Evolutionary conservation across 2,113 vertebrate species (phyloP), one percentile per base, ranked within the genome.

Genomic region (Apteryx owenii): DNA sequence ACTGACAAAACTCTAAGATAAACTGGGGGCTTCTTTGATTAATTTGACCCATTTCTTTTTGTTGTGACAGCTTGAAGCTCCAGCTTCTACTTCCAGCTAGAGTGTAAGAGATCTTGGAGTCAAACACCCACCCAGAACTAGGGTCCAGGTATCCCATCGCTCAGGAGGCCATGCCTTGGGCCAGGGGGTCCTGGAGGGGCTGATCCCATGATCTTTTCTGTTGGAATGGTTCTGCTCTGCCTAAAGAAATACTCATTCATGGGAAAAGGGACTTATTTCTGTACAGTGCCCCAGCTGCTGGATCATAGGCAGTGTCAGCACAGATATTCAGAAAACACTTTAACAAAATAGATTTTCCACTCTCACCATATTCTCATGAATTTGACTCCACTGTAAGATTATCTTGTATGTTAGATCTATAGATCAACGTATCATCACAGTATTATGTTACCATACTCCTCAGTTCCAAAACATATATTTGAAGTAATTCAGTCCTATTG

Each of bases 21-120:
- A 12, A 19, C 0, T 1, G 73, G 38, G 5, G 4, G 12, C 2
- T 11, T 81, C 8, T 46, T 9, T 51, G 7, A 36, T 65, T 73
- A 75, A 78, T 83, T 84, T 77, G 12, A 53, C 15, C 1, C 2
- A 1, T 33, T 44, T 58, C 44, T 81, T 58, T 76, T 73, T 16
- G 19, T 42, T 10, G 10, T 1, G 6, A 4, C 4, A 28, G 9
- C 12, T 70, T 70, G n/a, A 85, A n/a, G 4, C 17, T 76, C 73
- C 76, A 73, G 20, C 18, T 92, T 64, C 58, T 56, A 21, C 14
- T 56, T 77, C n/a, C 31, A 50, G 8, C 2, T 72, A 31, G 8
- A 85, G 4, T 36, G 7, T 15, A 44, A 76, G 40, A 76, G 11
- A 50, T 38, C 12, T 62, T 31, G 23, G 10, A 81, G 31, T 36